phyloP scores from a whole-genome alignment of 2,113 vertebrate species.

The Ageneiosus marmoratus region DNA sequence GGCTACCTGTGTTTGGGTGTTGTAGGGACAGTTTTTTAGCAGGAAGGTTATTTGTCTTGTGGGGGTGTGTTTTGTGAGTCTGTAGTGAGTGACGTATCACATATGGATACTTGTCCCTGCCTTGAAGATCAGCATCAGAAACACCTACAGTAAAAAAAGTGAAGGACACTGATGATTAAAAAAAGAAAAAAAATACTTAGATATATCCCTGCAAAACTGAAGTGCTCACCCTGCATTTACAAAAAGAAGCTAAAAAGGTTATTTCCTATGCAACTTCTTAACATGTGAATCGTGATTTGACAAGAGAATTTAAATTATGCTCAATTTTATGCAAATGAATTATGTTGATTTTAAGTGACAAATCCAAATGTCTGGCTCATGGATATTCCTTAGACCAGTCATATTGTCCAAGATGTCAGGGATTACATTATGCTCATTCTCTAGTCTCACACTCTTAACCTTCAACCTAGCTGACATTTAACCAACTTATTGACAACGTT shows the following conservation, averaged over 20 bases:
- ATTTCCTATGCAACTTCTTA: background rate
- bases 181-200: background rate
- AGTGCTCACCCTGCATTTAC: background rate
- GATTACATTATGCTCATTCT: background rate
- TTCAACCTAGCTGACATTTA: background rate
- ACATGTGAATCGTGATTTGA: background rate
- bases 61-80: background rate
- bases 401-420: background rate
- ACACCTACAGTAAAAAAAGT: constrained; percentile 17
- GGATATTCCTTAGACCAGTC: background rate
- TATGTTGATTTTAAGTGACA: background rate
- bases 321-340: background rate
- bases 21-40: background rate
- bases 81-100: too few species aligned
- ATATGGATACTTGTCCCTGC: background rate
- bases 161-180: background rate
- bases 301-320: background rate
- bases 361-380: background rate
- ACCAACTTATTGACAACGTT: background rate
- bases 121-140: background rate
- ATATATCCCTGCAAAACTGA: background rate
- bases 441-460: background rate
- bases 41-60: constrained; percentile 14
- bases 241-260: background rate
- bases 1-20: constrained; percentile 19